Evolutionary conservation across 2,888 invertebrate genomes (phyloP).

Genomic region (Melipona bicolor): DNA sequence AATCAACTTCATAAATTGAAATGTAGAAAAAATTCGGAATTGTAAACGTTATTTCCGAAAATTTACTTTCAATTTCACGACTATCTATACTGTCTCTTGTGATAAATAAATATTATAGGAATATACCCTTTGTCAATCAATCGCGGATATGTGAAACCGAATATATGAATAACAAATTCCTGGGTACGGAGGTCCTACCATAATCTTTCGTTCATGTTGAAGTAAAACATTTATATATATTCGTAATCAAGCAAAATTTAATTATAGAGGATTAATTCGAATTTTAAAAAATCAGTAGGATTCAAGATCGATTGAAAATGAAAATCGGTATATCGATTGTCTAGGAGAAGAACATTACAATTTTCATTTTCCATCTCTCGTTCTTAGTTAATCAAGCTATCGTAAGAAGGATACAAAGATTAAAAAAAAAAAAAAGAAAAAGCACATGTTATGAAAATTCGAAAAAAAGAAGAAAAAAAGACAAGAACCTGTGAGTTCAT

Average conservation of each 20-base stretch:
- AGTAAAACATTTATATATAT: background rate
- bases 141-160: too few relatives aligned
- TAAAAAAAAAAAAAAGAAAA: too few relatives aligned
- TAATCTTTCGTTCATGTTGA: background rate
- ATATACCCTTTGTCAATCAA: too few relatives aligned
- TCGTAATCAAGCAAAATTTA: background rate
- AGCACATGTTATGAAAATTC: background rate
- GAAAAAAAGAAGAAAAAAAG: background rate
- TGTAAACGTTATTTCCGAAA: too few relatives aligned
- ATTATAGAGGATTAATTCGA: background rate
- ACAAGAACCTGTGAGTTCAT: conserved; percentile 92
- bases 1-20: too few relatives aligned
- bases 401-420: too few relatives aligned
- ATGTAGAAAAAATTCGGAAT: too few relatives aligned
- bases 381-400: background rate
- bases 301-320: background rate
- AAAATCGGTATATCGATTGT: background rate
- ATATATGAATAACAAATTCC: too few relatives aligned
- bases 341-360: background rate
- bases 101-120: too few relatives aligned
- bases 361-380: background rate
- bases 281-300: background rate
- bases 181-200: background rate
- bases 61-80: too few relatives aligned
- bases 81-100: too few relatives aligned